These are phyloP conservation scores for Drosophila macrospina DNA, from an alignment of 2,888 invertebrate species.

Conservation along the genomic window DNA sequence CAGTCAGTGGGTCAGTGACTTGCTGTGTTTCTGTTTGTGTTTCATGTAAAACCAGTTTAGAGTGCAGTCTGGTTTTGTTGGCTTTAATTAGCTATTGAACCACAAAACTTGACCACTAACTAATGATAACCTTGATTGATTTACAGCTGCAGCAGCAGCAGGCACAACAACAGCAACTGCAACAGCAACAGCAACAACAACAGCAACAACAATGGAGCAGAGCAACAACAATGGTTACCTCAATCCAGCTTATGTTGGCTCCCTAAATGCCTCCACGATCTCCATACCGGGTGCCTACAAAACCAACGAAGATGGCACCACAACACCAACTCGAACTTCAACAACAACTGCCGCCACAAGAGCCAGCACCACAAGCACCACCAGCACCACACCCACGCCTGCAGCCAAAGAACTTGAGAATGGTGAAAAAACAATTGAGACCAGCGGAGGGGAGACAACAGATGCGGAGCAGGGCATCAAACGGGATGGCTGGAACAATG, in stretches of 20 bases:
- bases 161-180: constrained; percentile 18
- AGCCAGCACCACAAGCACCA: too few relatives aligned
- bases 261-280: constrained; percentile 66
- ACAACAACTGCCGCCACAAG: too few relatives aligned
- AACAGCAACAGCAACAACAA: constrained; percentile 40
- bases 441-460: not conserved
- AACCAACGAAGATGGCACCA: constrained; percentile 31
- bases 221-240: constrained; percentile 63
- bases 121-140: constrained; percentile 56
- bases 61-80: constrained; percentile 1
- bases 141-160: constrained; percentile 34
- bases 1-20: constrained; percentile 79
- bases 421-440: constrained; percentile 8
- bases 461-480: constrained; percentile 40
- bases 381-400: too few relatives aligned
- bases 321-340: constrained; percentile 6
- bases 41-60: constrained; percentile 36
- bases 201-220: constrained; percentile 31
- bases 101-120: constrained; percentile 70
- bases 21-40: constrained; percentile 12
- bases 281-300: constrained; percentile 74
- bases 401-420: constrained; percentile 33
- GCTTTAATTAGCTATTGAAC: constrained; percentile 50
- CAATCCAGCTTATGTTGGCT: constrained; percentile 73
- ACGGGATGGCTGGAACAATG: constrained; percentile 87